Base-by-base conservation (phyloP, 2,113 vertebrate species). In the Lipophrys pholis region DNA sequence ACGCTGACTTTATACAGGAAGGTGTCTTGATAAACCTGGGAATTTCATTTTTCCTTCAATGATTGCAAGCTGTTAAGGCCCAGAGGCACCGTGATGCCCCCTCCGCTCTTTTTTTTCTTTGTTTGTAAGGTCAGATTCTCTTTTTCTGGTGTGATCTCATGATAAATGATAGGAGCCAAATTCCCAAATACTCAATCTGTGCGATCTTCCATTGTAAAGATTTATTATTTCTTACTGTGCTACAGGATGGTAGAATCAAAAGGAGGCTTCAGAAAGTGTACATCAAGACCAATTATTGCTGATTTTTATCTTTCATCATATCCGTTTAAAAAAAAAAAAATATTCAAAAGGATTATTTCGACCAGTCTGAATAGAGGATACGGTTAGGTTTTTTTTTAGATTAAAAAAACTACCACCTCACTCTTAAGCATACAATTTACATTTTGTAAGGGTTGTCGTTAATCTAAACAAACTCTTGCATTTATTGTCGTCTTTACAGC, bases 401-500 rank as follows among this genome's bases (percentile, higher is more conserved):
- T 9, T 48, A 48, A 48, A 7, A 3, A n/a, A 7, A 3, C 11
- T 7, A 12, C 5, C 40, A 30, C 35, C 11, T 39, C 67, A 35
- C 11, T 38, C 67, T 56, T 41, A 57, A 63, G 36, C 11, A 14
- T 60, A 10, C 41, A 52, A 48, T 40, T 46, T 45, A 59, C 52
- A 61, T 56, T 1, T 3, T 14, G 6, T 9, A 12, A 40, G 48
- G 4, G 21, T 11, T 35, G n/a, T 51, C 39, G 14, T 71, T 82
- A 63, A 54, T 69, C 55, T 8, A 38, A 40, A 40, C n/a, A 17
- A 40, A 35, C 8, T 40, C 15, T 55, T 56, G 36, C 36, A 35
- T 53, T 67, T 75, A 52, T 68, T 21, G 12, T 49, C 76, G 80
- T 63, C 63, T 61, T 78, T 65, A 63, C 0, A 42, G 68, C 64